Conservation (phyloP, 2,113 vertebrate genomes). For the Neogale vison region DNA sequence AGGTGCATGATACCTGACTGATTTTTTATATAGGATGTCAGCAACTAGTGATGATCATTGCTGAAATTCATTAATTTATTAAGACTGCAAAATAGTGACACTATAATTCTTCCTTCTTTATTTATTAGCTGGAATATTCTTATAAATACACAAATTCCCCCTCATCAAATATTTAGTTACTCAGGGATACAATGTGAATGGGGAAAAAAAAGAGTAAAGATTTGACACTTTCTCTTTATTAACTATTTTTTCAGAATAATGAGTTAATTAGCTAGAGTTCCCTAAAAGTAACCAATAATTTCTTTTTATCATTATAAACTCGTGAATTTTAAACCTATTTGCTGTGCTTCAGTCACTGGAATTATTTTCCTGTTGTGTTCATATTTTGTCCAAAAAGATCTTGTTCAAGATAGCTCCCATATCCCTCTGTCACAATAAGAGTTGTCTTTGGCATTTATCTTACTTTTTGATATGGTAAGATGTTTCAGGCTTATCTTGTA, state of each 20-base stretch:
- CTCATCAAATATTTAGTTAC: not conserved
- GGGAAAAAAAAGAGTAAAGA: not conserved
- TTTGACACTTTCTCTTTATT: not conserved
- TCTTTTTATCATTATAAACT: not conserved
- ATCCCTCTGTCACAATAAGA: not conserved
- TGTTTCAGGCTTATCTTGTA: not conserved
- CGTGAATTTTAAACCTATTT: not conserved
- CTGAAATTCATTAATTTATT: not conserved
- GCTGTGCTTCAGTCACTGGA: not conserved
- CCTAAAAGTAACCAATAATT: not conserved
- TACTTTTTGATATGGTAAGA: not conserved
- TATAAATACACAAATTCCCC: not conserved
- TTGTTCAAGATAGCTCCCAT: not conserved
- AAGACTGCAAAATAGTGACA: not conserved
- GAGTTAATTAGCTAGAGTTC: not conserved
- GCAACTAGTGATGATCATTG: not conserved
- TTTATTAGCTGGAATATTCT: not conserved
- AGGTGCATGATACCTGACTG: not conserved
- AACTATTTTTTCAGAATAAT: not conserved
- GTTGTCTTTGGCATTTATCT: not conserved
- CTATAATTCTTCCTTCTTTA: not conserved
- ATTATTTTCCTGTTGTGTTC: not conserved
- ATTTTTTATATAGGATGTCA: not conserved
- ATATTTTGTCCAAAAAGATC: not conserved
- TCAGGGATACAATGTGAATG: not conserved